These are phyloP conservation scores for Ernsta delagoae DNA, from an alignment of 2,888 invertebrate species.

Conservation along the genomic window DNA sequence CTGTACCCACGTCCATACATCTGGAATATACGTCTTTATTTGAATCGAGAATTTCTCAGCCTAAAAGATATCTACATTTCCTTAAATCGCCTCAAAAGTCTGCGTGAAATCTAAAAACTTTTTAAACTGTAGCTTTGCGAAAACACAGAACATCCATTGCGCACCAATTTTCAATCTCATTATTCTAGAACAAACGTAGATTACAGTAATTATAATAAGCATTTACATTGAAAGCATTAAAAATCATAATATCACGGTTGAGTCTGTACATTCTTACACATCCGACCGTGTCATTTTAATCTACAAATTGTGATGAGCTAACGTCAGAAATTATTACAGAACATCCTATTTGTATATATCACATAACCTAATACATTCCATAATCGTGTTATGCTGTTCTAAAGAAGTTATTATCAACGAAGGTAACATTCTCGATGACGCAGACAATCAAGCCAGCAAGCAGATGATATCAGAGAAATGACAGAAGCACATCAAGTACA, in stretches of 20 bases:
- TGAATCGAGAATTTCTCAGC: neutral
- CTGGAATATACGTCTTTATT: slow-evolving; percentile 51
- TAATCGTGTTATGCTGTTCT: slow-evolving; percentile 56
- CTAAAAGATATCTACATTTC: no score
- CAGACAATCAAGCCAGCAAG: slow-evolving; percentile 77
- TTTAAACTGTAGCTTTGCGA: neutral
- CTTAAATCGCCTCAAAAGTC: no score
- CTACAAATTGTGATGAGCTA: slow-evolving; percentile 47
- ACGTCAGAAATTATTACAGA: slow-evolving; percentile 19
- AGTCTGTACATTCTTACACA: slow-evolving; percentile 20
- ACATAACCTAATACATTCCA: slow-evolving; percentile 72
- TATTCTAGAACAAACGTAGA: slow-evolving; percentile 35
- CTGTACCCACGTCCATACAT: slow-evolving; percentile 56
- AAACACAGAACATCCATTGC: slow-evolving; percentile 71
- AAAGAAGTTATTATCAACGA: slow-evolving; percentile 56
- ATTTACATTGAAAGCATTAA: slow-evolving; percentile 22
- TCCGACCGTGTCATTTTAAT: slow-evolving; percentile 43
- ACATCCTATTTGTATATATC: slow-evolving; percentile 61
- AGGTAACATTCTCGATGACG: slow-evolving; percentile 80
- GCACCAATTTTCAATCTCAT: slow-evolving; percentile 51
- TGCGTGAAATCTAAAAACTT: neutral
- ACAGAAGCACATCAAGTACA: slow-evolving; percentile 79
- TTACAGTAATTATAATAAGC: slow-evolving; percentile 17
- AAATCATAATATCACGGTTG: slow-evolving; percentile 10
- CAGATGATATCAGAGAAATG: slow-evolving; percentile 64